Evolutionary conservation across 1,140 invertebrate species (phyloP).

Genomic region (Oncopodura yosiiana): DNA sequence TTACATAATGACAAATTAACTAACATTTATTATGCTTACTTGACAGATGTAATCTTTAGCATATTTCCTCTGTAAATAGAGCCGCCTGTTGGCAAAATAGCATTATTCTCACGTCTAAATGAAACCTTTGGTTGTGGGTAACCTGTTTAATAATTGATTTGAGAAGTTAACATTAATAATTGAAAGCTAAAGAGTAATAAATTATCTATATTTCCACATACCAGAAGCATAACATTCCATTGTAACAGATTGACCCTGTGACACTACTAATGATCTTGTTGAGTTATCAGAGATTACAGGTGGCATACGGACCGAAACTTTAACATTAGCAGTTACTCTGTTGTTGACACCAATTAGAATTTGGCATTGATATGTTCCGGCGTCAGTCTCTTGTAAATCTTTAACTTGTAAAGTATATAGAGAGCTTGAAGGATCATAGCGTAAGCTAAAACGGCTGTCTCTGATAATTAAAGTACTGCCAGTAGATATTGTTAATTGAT

Average conservation of each 20-base stretch:
- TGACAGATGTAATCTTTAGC: conserved; percentile 57
- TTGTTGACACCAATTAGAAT: conserved; percentile 67
- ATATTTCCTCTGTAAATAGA: conserved; percentile 74
- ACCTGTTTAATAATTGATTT: conserved; percentile 36
- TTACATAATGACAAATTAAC: background rate
- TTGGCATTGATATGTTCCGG: conserved; percentile 76
- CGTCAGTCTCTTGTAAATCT: conserved; percentile 88
- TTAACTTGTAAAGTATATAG: conserved; percentile 78
- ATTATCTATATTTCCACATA: no score
- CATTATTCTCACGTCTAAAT: conserved; percentile 87
- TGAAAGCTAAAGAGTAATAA: no score
- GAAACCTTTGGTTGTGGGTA: conserved; percentile 72
- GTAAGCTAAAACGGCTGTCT: conserved; percentile 75
- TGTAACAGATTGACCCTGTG: conserved; percentile 64
- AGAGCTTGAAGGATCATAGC: conserved; percentile 63
- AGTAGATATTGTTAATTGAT: conserved; percentile 59
- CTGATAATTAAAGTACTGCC: conserved; percentile 70
- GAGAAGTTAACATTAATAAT: background rate
- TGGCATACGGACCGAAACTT: conserved; percentile 68
- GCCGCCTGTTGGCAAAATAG: conserved; percentile 76
- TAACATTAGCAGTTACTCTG: conserved; percentile 69
- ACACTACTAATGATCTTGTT: conserved; percentile 71
- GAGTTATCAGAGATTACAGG: conserved; percentile 89
- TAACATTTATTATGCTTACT: no score
- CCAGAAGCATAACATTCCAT: conserved; percentile 78